Evolutionary conservation across 1,140 invertebrate genomes (phyloP), one percentile per base, ranked within the genome.

Genomic region (Drosophila erecta): DNA sequence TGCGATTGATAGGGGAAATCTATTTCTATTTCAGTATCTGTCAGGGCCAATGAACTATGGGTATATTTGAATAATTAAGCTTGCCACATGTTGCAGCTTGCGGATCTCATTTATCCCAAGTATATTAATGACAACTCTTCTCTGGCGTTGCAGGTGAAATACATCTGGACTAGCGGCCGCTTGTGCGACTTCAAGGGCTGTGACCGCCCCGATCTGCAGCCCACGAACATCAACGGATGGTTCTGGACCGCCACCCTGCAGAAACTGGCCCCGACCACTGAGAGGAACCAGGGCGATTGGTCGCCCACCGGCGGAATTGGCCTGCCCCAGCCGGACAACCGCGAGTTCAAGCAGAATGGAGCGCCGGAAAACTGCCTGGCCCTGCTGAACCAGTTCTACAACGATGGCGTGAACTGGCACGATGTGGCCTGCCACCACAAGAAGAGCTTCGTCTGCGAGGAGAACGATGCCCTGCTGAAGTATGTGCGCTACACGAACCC

Each of bases 151-250:
- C 54, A 92, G 90, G 87, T 92, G 11, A 92, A 96, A 93, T 97
- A 96, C 90, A 96, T 96, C 73, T 97, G 96, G 96, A 97, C 96
- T n/a, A 96, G 96, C 20, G 96, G 96, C 60, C 95, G 96, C 57
- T 92, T 96, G 17, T 97, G 96, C 83, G 96, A 97, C 92, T 97
- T 97, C 94, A 95, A 96, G 90, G 96, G 96, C 44, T 97, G 96
- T 80, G 95, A 96, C 74, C 94, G 96, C 64, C 94, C 96, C 15
- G 96, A 97, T 90, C 93, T 97, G 49, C 94, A 96, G 73, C 96
- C 96, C 10, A 93, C 95, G n/a, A 93, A 95, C 33, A 92, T 96
- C 50, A 97, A 97, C 76, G 96, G 96, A 15, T 97, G 96, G 96
- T 97, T 97, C 94, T 97, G 96, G 96, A 96, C 96, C 14, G 96